Base-by-base conservation (phyloP, 2,113 vertebrate genomes). In the Oreochromis tanganicae region DNA sequence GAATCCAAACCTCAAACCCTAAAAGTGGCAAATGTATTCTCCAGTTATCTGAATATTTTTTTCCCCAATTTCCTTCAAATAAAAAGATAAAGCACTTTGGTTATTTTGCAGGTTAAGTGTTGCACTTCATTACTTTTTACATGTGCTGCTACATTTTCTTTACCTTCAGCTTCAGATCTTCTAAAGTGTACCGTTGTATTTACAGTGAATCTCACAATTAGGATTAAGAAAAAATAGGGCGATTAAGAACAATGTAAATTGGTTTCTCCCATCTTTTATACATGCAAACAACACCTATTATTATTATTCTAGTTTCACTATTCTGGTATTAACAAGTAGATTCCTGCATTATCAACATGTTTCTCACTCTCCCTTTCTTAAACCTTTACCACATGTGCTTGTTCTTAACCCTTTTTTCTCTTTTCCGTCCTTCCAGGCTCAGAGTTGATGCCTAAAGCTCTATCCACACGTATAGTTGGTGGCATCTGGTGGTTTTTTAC, bases 401-500 rank as follows among this genome's bases (percentile, higher is more conserved):
- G 7, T 52, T 85, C 68, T 27, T 10, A 12, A 85, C 63, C 14
- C 38, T 80, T 79, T 50, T 92, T 89, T 59, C 19, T 11, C 43
- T 17, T 83, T 54, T 2, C 80, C 63, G 1, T 82, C 32, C 73
- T 71, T 87, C n/a, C 96, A 99, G 99, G 99, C 91, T 99, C 99
- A 78, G 99, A 99, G 94, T 95, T 99, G 94, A 99, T 99, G 98
- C 99, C 99, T 83, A 99, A 98, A 96, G 98, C 99, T 95, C 96
- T 99, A 90, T 99, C 99, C n/a, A 99, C 99, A 84, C 97, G 98
- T 94, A 99, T 99, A 95, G 97, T 99, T 63, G 98, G 98, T 86
- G 99, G 98, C 83, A 99, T 99, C 95, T 99, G 99, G 99, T 99
- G 99, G 98, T 99, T 99, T 96, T 99, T 99, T 93, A 99, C 98